These are phyloP conservation scores for Sebastes fasciatus DNA, from an alignment of 2,113 vertebrate genomes.

Conservation along the genomic window DNA sequence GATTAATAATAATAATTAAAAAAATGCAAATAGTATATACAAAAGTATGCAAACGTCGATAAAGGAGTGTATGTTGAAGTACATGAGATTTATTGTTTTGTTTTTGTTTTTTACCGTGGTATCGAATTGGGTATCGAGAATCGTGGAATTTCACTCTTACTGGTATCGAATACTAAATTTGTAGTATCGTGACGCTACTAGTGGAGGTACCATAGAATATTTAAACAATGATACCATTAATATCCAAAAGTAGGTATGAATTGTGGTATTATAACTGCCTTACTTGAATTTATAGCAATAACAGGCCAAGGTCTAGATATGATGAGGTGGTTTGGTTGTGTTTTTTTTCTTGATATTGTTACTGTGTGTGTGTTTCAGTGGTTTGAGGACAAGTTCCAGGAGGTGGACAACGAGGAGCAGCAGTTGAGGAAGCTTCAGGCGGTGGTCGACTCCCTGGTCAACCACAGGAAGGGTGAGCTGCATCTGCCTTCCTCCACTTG, in stretches of 20 bases:
- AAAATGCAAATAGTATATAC: no score
- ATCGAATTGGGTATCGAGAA: no score
- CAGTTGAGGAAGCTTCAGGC: conserved; percentile 92
- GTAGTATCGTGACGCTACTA: no score
- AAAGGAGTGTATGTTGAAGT: no score
- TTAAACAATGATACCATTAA: not conserved
- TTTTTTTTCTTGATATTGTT: not conserved
- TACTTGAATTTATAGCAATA: not conserved
- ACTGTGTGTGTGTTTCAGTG: conserved; percentile 83
- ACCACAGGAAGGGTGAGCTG: conserved; percentile 93
- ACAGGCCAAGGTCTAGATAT: not conserved
- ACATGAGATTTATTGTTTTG: no score
- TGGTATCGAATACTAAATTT: no score
- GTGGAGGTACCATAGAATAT: not conserved
- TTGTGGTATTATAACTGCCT: no score
- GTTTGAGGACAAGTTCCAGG: conserved; percentile 98
- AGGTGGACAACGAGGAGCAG: conserved; percentile 95
- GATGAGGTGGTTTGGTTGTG: not conserved
- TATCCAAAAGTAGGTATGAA: not conserved
- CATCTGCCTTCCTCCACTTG: not conserved
- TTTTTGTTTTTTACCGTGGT: no score
- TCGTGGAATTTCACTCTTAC: no score
- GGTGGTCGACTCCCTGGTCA: conserved; percentile 92
- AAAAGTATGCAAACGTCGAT: no score
- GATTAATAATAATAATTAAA: no score